Evolutionary conservation across 2,888 invertebrate genomes (phyloP), one percentile per base, ranked within the genome.

Genomic region (Mechanitis messenoides): DNA sequence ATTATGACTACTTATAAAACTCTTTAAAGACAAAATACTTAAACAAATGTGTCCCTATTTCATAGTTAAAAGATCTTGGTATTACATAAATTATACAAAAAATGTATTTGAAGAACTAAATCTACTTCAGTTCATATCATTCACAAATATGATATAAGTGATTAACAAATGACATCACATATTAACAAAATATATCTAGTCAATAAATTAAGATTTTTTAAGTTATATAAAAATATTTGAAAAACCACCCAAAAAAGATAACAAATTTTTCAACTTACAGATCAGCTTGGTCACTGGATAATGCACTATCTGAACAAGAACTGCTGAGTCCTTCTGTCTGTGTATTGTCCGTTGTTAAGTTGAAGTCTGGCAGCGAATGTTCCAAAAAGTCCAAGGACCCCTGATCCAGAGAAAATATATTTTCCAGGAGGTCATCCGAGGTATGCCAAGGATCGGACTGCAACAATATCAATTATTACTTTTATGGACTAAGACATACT

Each of bases 271-370:
- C 42, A 53, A 85, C 91, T 90, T 73, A 92, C 91, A 90, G 86
- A 72, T 92, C 92, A 38, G 91, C 85, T 65, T 85, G 91, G 72
- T 92, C 93, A 68, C 93, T 93, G 45, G 93, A 93, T 28, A 94
- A 84, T 57, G 94, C 95, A 73, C 94, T 94, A 77, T 95, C 95
- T 0, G 94, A 94, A 63, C 92, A 81, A 2, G 90, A 83, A 69
- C 90, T 87, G 79, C 87, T 89, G 35, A 85, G 75, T 20, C 79
- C 84, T 69, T 84, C 84, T 0, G 85, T 78, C 7, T 80, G 85
- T 3, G 76, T 75, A 67, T 74, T 81, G 55, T 88, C 87, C 1
- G 80, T 74, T 54, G 80, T 77, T 46, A 90, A 74, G 65, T 71
- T 74, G 76, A 91, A 80, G 73, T 92, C 81, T 56, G 91, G 80